A percentile compares a stretch with the other conserved stretches of the same genome.
Evolutionary conservation across 2,888 invertebrate species (phyloP).

Genomic region (Drosophila greeni): DNA sequence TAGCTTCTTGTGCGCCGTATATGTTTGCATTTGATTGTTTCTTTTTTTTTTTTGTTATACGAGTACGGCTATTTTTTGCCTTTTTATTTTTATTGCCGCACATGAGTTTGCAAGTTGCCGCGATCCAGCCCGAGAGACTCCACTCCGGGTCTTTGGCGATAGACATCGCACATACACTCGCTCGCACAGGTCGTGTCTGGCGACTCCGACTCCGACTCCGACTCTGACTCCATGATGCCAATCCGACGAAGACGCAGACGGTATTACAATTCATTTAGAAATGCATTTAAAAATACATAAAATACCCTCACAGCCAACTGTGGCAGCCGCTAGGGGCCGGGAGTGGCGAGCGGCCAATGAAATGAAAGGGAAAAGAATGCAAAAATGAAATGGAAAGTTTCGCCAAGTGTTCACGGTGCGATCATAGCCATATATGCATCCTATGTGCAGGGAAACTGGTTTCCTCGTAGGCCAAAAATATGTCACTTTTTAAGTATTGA

Average conservation of each 20-base stretch:
- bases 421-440: constrained; percentile 34
- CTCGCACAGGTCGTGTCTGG: constrained; percentile 60
- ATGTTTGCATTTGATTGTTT: constrained; percentile 70
- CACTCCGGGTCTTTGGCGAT: constrained; percentile 48
- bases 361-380: constrained; percentile 65
- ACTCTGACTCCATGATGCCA: constrained; percentile 36
- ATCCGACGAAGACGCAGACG: constrained; percentile 39
- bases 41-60: constrained; percentile 32
- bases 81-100: constrained; percentile 64
- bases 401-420: constrained; percentile 41
- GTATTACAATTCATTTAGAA: constrained; percentile 75
- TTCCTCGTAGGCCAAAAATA: neutral
- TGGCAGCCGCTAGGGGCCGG: constrained; percentile 7
- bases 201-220: constrained; percentile 8
- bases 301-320: constrained; percentile 18
- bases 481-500: neutral
- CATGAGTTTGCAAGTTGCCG: constrained; percentile 67
- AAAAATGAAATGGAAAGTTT: constrained; percentile 66
- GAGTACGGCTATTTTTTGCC: constrained; percentile 15
- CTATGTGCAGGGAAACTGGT: constrained; percentile 22
- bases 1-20: constrained; percentile 65
- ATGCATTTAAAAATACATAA: constrained; percentile 65
- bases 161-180: constrained; percentile 54
- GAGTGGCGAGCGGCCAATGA: constrained; percentile 22
- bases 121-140: constrained; percentile 26